Conservation (phyloP, 2,797 vertebrate genomes). For the Margarornis squamiger region DNA sequence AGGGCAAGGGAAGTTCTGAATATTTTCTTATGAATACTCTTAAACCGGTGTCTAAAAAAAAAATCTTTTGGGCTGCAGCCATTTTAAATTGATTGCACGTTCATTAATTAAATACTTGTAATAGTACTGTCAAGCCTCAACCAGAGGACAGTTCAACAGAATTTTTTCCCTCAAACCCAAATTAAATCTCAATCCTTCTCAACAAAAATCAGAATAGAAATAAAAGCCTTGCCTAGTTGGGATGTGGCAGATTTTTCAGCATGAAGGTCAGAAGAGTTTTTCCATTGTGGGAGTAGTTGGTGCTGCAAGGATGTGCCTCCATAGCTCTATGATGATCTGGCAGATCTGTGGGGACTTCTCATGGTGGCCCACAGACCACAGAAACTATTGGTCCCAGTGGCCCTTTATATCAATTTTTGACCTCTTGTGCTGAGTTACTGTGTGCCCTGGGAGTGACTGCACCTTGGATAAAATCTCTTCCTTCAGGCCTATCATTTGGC, state of each 20-base stretch:
- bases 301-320: accelerated
- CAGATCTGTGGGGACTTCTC: background rate
- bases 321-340: background rate
- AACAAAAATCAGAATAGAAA: background rate
- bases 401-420: background rate
- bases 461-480: background rate
- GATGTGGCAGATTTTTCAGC: background rate
- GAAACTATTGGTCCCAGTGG: background rate
- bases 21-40: background rate
- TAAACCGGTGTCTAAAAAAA: background rate
- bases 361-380: background rate
- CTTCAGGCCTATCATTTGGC: background rate
- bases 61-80: background rate
- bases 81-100: background rate
- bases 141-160: background rate
- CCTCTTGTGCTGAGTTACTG: background rate
- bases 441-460: accelerated
- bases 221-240: background rate
- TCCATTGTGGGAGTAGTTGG: background rate
- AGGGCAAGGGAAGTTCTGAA: background rate
- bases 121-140: background rate
- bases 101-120: background rate
- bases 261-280: background rate
- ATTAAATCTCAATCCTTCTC: background rate
- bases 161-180: background rate